Percentiles rank a stretch among this genome's conserved stretches.
phyloP scores from a whole-genome alignment of 2,797 vertebrate species.

The Gephyroberyx darwinii region DNA sequence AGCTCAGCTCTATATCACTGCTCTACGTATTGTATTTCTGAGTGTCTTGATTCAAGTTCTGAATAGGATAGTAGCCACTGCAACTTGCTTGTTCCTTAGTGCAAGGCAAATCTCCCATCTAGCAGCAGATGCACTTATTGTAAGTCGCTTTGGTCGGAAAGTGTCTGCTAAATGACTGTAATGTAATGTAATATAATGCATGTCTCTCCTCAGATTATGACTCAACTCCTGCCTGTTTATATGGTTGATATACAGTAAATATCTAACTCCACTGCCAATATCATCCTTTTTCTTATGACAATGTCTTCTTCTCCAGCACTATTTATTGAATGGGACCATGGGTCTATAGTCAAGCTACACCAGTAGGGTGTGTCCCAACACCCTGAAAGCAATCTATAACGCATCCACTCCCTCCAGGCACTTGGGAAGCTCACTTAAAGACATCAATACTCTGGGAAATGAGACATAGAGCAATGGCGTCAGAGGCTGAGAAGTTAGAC shows the following conservation, averaged over 20 bases:
- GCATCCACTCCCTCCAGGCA: constrained; percentile 63
- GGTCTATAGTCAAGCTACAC: constrained; percentile 33
- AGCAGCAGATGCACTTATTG: too few relatives aligned
- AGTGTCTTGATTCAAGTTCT: neutral
- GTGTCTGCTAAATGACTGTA: too few relatives aligned
- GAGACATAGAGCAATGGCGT: constrained; percentile 78
- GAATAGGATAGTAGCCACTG: neutral
- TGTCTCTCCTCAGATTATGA: neutral
- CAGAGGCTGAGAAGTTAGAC: constrained; percentile 65
- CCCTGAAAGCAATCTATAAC: constrained; percentile 70
- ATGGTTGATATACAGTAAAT: neutral
- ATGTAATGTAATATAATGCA: neutral
- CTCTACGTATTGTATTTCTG: neutral
- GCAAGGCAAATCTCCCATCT: neutral
- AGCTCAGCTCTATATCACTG: constrained; percentile 6
- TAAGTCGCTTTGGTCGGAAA: too few relatives aligned
- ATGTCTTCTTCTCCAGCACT: neutral
- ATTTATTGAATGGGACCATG: constrained; percentile 23
- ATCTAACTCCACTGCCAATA: neutral
- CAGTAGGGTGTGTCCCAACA: constrained; percentile 48
- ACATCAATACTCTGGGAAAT: constrained; percentile 79
- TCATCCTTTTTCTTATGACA: neutral
- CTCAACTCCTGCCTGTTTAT: neutral
- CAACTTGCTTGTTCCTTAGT: neutral
- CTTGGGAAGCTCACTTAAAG: constrained; percentile 73